These are phyloP conservation scores for Pelecanus crispus DNA, from an alignment of 2,113 vertebrate genomes.

Conservation along the genomic window DNA sequence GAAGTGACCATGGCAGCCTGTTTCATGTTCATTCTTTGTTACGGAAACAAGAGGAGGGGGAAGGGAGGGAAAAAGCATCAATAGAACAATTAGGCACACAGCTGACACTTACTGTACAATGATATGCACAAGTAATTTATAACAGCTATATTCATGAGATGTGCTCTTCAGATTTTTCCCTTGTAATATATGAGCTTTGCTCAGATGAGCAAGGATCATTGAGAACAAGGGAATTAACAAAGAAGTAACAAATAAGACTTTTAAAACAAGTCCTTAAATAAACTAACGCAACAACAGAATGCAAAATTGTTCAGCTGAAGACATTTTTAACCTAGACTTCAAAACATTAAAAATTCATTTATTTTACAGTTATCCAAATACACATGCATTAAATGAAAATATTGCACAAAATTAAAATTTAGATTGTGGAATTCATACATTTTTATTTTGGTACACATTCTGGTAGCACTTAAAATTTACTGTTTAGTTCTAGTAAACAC, in stretches of 20 bases:
- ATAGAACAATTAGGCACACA: slow-evolving; percentile 95
- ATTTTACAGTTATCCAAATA: slow-evolving; percentile 86
- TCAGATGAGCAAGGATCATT: slow-evolving; percentile 65
- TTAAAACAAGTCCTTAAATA: slow-evolving; percentile 99
- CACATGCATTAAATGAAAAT: slow-evolving; percentile 91
- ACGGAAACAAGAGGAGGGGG: neutral
- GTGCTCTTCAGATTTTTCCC: slow-evolving; percentile 75
- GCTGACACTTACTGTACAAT: slow-evolving; percentile 94
- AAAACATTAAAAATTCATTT: slow-evolving; percentile 82
- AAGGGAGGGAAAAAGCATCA: slow-evolving; percentile 79
- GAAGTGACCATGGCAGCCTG: slow-evolving; percentile 84
- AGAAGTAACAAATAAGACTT: slow-evolving; percentile 84
- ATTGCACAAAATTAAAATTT: slow-evolving; percentile 92
- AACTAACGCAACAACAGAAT: slow-evolving; percentile 83
- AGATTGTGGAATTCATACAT: slow-evolving; percentile 71
- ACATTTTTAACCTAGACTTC: slow-evolving; percentile 75
- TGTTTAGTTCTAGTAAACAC: slow-evolving; percentile 64
- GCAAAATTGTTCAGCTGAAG: slow-evolving; percentile 76
- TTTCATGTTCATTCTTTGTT: slow-evolving; percentile 74
- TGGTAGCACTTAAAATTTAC: slow-evolving; percentile 70
- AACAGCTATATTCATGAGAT: slow-evolving; percentile 83
- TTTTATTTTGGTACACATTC: slow-evolving; percentile 69
- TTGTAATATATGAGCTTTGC: slow-evolving; percentile 68
- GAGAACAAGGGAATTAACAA: slow-evolving; percentile 70
- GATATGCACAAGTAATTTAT: slow-evolving; percentile 88